Percentiles rank a stretch among this genome's conserved stretches.
phyloP scores from a whole-genome alignment of 1,140 invertebrate species.

The Drosophila melanogaster region Release_6_plus_ISO1_MT NT_033777.3:12954001-12954500 shows the following conservation, averaged over 20 bases:
- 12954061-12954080: constrained; percentile 54
- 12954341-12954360: too few relatives aligned
- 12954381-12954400: too few relatives aligned
- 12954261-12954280: too few relatives aligned
- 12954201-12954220: constrained; percentile 13
- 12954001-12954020: constrained; percentile 33
- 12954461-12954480: neutral
- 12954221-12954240: constrained; percentile 2
- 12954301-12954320: too few relatives aligned
- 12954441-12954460: too few relatives aligned
- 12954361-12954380: too few relatives aligned
- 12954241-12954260: constrained; percentile 7
- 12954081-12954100: constrained; percentile 28
- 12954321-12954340: too few relatives aligned
- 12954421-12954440: neutral
- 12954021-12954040: constrained; percentile 32
- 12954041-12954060: constrained; percentile 47
- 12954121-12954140: constrained; percentile 19
- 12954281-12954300: too few relatives aligned
- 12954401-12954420: neutral
- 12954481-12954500: constrained; percentile 6
- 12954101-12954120: constrained; percentile 44
- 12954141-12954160: constrained; percentile 36
- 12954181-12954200: constrained; percentile 51
- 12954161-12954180: constrained; percentile 19